phyloP scores from a whole-genome alignment of 64 coral and sea anemone species.

The Pocillopora verrucosa region DNA sequence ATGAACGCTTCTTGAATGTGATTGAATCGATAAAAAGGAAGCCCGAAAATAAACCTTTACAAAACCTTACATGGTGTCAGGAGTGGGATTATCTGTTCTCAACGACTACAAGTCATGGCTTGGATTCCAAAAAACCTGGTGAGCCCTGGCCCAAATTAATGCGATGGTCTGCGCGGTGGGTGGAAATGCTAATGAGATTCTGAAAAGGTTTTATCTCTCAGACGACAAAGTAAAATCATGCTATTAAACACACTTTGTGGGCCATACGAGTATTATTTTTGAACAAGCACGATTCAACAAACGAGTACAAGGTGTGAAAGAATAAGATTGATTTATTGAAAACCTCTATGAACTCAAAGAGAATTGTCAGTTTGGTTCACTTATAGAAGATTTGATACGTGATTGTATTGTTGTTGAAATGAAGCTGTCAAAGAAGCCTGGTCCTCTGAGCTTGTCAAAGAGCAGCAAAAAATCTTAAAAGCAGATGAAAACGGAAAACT shows the following conservation, averaged over 20 bases:
- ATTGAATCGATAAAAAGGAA: too few relatives aligned
- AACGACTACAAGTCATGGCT: conserved; percentile 7
- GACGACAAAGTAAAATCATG: background rate
- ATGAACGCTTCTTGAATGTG: too few relatives aligned
- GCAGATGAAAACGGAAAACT: conserved; percentile 3
- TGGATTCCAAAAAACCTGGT: conserved; percentile 38
- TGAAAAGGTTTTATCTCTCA: conserved; percentile 32
- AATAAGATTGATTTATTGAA: conserved; percentile 26
- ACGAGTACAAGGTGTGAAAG: background rate
- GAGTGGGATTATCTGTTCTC: background rate
- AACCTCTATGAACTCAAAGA: background rate
- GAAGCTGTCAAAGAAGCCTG: too few relatives aligned
- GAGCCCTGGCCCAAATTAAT: conserved; percentile 28
- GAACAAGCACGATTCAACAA: conserved; percentile 41
- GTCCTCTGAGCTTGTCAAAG: too few relatives aligned
- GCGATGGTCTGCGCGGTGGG: conserved; percentile 43
- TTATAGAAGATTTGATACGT: conserved; percentile 22
- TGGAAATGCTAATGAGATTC: conserved; percentile 37
- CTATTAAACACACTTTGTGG: conserved; percentile 38
- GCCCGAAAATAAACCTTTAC: too few relatives aligned
- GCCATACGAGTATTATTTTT: conserved; percentile 39
- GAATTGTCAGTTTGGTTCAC: background rate
- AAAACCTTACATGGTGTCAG: background rate
- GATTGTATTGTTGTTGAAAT: conserved; percentile 33
- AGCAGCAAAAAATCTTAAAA: background rate